Conservation (phyloP, 2,113 vertebrate species). For the Sapajus apella region DNA sequence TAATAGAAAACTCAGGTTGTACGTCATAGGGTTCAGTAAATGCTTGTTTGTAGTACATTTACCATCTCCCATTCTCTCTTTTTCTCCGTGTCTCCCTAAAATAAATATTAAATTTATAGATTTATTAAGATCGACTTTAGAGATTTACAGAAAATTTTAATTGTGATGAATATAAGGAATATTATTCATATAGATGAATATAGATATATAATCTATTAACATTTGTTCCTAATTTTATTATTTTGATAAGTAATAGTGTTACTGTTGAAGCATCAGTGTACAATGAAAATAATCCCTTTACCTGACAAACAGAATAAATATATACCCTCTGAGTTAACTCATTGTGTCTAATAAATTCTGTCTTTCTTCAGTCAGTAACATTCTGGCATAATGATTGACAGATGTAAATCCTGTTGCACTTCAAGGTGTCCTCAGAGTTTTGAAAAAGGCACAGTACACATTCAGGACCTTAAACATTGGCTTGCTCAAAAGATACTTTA, state of each 20-base stretch:
- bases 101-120: background rate
- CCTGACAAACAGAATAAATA: background rate
- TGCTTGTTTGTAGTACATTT: background rate
- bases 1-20: background rate
- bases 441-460: background rate
- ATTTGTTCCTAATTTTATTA: background rate
- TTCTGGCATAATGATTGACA: background rate
- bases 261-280: background rate
- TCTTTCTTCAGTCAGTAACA: background rate
- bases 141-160: background rate
- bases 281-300: background rate
- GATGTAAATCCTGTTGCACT: background rate
- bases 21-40: background rate
- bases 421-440: background rate
- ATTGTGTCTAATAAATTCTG: background rate
- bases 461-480: background rate
- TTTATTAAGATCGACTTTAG: background rate
- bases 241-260: background rate
- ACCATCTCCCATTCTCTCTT: background rate
- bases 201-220: background rate
- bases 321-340: background rate
- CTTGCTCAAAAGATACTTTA: slow-evolving; percentile 19
- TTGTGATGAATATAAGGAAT: background rate
- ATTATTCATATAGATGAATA: background rate
- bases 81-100: background rate